Evolutionary conservation across 2,888 invertebrate species (phyloP).

Genomic region (Embidobia sp.): DNA sequence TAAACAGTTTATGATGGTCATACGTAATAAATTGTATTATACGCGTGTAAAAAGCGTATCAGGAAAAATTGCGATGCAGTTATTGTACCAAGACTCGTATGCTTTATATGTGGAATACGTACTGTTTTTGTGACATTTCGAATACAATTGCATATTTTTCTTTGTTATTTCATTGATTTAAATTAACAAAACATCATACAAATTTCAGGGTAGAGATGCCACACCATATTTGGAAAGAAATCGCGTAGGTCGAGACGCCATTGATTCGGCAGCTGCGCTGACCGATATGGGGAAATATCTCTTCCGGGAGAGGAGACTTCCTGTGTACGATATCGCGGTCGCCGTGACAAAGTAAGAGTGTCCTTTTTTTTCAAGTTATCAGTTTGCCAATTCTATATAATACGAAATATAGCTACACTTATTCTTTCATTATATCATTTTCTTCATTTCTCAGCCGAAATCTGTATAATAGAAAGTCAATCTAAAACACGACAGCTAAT

Average conservation of each 20-base stretch:
- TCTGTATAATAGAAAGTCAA: slow-evolving; percentile 7
- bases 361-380: slow-evolving; percentile 40
- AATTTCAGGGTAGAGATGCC: slow-evolving; percentile 92
- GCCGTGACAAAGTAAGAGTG: slow-evolving; percentile 96
- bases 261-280: slow-evolving; percentile 96
- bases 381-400: slow-evolving; percentile 40
- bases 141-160: slow-evolving; percentile 18
- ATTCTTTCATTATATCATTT: slow-evolving; percentile 40
- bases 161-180: slow-evolving; percentile 22
- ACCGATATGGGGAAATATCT: slow-evolving; percentile 99
- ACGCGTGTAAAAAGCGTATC: too few species aligned
- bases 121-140: slow-evolving; percentile 22
- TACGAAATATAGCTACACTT: slow-evolving; percentile 24
- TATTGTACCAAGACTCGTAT: neutral
- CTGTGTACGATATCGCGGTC: slow-evolving; percentile 97
- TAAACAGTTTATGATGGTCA: neutral
- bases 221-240: slow-evolving; percentile 97
- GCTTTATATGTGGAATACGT: slow-evolving; percentile 26
- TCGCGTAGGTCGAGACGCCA: slow-evolving; percentile 95
- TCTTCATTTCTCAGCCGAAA: slow-evolving; percentile 24
- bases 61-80: slow-evolving; percentile 17
- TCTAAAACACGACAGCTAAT: neutral
- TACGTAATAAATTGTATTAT: too few species aligned
- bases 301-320: slow-evolving; percentile 95
- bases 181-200: slow-evolving; percentile 17